Percentiles rank a stretch among this genome's conserved stretches.
These are phyloP conservation scores for Meloidogyne chitwoodi DNA, from an alignment of 1,140 invertebrate genomes.

Conservation along the genomic window DNA sequence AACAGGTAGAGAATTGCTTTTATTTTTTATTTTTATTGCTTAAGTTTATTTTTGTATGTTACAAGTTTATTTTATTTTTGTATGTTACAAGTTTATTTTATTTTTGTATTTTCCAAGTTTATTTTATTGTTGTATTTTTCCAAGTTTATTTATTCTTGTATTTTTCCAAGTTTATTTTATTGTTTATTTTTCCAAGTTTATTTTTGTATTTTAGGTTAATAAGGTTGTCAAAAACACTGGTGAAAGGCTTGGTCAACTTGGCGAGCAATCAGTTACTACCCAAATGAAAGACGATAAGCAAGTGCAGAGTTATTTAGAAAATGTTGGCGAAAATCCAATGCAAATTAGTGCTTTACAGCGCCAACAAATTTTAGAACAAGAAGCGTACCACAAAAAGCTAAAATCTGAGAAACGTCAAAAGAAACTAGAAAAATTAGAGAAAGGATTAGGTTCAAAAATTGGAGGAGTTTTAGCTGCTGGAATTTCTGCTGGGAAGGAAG, in stretches of 20 bases:
- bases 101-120: neutral
- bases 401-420: constrained; percentile 52
- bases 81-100: neutral
- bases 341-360: constrained; percentile 41
- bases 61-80: neutral
- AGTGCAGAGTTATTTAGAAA: constrained; percentile 42
- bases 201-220: neutral
- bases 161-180: neutral
- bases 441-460: constrained; percentile 9
- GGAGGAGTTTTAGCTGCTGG: constrained; percentile 21
- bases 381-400: constrained; percentile 50
- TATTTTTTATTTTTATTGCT: too few relatives aligned
- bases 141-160: neutral
- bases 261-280: constrained; percentile 47
- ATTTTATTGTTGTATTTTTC: too few relatives aligned
- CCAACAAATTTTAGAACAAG: constrained; percentile 41
- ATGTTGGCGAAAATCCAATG: constrained; percentile 39
- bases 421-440: constrained; percentile 18
- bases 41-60: neutral
- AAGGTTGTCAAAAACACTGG: constrained; percentile 46
- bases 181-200: neutral
- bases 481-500: constrained; percentile 17
- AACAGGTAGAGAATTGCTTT: constrained; percentile 29
- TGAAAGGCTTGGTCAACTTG: constrained; percentile 42
- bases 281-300: constrained; percentile 50